phyloP scores from a whole-genome alignment of 2,113 vertebrate species.

The Callospermophilus lateralis region DNA sequence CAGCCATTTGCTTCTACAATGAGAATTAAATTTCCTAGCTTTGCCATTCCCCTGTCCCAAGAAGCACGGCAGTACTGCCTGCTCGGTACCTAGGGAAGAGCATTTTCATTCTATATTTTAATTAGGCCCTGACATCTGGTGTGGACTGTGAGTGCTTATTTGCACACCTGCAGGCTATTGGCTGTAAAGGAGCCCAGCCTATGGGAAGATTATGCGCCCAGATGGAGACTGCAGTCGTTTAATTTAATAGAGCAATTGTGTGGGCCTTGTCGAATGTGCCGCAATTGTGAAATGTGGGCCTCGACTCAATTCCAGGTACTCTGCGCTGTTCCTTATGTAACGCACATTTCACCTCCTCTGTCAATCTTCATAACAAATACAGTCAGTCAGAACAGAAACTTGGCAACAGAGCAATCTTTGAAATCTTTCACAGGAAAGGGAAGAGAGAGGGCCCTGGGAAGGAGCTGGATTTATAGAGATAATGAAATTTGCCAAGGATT shows the following conservation, averaged over 20 bases:
- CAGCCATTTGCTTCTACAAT: conserved; percentile 35
- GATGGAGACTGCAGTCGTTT: conserved; percentile 74
- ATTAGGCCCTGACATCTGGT: conserved; percentile 82
- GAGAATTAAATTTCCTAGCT: conserved; percentile 56
- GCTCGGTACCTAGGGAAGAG: conserved; percentile 43
- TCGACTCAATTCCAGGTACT: background rate
- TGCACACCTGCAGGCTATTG: conserved; percentile 79
- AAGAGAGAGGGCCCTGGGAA: conserved; percentile 13
- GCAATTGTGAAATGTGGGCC: conserved; percentile 13
- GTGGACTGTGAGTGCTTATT: conserved; percentile 69
- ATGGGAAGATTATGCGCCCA: conserved; percentile 69
- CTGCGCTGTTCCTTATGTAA: conserved; percentile 31
- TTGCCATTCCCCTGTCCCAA: conserved; percentile 39
- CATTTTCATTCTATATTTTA: conserved; percentile 75
- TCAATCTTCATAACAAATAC: conserved; percentile 57
- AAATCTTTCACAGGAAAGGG: background rate
- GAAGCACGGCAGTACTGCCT: background rate
- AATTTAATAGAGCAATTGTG: conserved; percentile 75
- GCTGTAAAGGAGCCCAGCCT: conserved; percentile 48
- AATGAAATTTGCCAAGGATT: conserved; percentile 1
- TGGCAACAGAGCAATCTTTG: conserved; percentile 29
- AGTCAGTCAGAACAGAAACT: conserved; percentile 5
- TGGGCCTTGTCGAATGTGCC: conserved; percentile 34
- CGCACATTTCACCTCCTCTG: conserved; percentile 57
- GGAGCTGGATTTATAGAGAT: conserved; percentile 11